These are phyloP conservation scores for Cremastinae sp. DNA, from an alignment of 2,888 invertebrate species.

Conservation along the genomic window DNA sequence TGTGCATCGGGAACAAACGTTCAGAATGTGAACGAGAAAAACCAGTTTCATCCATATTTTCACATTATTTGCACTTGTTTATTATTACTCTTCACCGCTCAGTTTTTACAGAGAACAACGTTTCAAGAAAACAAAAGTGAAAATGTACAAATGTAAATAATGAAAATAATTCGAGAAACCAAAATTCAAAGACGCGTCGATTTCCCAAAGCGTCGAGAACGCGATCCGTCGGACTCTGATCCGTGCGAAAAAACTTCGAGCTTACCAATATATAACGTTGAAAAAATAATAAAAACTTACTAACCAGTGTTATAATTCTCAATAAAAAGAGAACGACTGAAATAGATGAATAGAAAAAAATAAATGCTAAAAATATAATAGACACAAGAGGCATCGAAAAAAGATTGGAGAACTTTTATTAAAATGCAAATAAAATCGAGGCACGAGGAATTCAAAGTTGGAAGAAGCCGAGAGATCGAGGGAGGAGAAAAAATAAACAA, in stretches of 20 bases:
- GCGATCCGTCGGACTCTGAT: no score
- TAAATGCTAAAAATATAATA: conserved; percentile 12
- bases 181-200: no score
- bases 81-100: neutral
- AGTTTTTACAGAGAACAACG: neutral
- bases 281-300: conserved; percentile 15
- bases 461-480: conserved; percentile 9
- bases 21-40: neutral
- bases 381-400: neutral
- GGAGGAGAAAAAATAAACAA: conserved; percentile 19
- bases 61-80: neutral
- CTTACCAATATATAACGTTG: no score
- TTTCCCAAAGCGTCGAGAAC: no score
- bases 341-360: neutral
- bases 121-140: conserved; percentile 2
- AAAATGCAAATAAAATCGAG: conserved; percentile 58
- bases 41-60: conserved; percentile 1
- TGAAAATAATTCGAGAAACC: no score
- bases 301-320: neutral
- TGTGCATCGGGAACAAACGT: neutral
- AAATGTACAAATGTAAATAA: no score
- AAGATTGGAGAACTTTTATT: conserved; percentile 47
- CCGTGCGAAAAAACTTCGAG: neutral
- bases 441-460: conserved; percentile 21
- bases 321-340: neutral